phyloP scores from a whole-genome alignment of 2,888 invertebrate species.

The Notodonta dromedarius region DNA sequence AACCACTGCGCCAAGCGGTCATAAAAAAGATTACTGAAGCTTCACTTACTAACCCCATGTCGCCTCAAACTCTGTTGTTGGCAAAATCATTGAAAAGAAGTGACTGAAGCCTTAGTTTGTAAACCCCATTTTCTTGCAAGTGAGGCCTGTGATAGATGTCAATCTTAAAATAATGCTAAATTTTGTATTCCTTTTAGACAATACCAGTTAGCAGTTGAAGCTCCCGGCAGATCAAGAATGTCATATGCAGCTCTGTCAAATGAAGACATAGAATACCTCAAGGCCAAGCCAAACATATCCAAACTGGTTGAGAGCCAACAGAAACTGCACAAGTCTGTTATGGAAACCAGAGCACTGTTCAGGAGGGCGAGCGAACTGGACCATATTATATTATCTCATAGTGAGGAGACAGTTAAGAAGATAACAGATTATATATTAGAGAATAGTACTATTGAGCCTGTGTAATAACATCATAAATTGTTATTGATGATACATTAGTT shows the following conservation, averaged over 20 bases:
- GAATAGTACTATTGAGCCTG: constrained; percentile 62
- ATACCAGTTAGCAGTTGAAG: constrained; percentile 61
- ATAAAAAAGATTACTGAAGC: too few species aligned
- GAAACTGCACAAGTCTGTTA: constrained; percentile 63
- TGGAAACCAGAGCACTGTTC: constrained; percentile 56
- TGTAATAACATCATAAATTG: constrained; percentile 3
- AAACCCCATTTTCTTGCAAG: not conserved
- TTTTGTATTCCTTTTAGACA: constrained; percentile 55
- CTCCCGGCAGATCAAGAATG: constrained; percentile 59
- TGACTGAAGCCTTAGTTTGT: too few species aligned
- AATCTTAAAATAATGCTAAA: not conserved
- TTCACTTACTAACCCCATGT: too few species aligned
- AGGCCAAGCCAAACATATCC: constrained; percentile 66
- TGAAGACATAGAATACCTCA: constrained; percentile 75
- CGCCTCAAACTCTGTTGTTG: too few species aligned
- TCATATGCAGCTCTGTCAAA: constrained; percentile 67
- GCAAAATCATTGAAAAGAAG: too few species aligned
- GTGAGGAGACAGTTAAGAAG: constrained; percentile 59
- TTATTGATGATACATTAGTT: too few species aligned
- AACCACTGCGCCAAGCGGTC: too few species aligned
- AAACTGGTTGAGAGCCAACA: constrained; percentile 66
- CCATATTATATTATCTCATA: constrained; percentile 54
- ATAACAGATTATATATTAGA: constrained; percentile 70
- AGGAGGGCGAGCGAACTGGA: constrained; percentile 60
- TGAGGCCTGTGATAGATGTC: not conserved